Conservation (phyloP, 1,140 invertebrate genomes). For the Magallana ariakensis region DNA sequence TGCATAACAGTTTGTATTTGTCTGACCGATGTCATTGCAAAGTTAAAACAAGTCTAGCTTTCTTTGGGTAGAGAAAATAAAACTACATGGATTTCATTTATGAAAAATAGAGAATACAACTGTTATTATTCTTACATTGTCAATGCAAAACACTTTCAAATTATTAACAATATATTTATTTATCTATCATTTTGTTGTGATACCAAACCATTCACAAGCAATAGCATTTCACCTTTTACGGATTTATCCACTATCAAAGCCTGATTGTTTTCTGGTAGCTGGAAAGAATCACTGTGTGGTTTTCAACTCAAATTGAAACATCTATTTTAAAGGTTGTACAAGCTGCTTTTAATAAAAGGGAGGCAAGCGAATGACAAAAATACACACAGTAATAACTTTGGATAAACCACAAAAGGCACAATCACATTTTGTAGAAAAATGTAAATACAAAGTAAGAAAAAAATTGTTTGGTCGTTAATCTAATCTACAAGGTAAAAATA, state of each 20-base stretch:
- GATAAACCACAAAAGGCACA: conserved; percentile 10
- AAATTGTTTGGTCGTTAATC: conserved; percentile 9
- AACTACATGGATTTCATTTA: conserved; percentile 14
- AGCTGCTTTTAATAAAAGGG: too few species aligned
- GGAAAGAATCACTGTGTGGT: too few species aligned
- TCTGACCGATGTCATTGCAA: background rate
- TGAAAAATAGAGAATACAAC: background rate
- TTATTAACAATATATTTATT: too few species aligned
- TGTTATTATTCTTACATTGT: background rate
- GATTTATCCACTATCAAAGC: too few species aligned
- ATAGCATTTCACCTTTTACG: too few species aligned
- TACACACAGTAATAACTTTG: background rate
- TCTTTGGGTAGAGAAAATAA: conserved; percentile 9
- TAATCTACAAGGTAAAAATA: conserved; percentile 6
- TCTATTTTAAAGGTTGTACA: too few species aligned
- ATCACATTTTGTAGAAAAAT: conserved; percentile 22
- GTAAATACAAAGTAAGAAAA: conserved; percentile 1
- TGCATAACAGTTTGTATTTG: background rate
- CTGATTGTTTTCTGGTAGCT: too few species aligned
- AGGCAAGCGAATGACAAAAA: background rate
- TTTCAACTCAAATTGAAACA: too few species aligned
- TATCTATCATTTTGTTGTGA: too few species aligned
- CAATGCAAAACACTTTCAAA: too few species aligned
- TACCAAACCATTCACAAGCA: too few species aligned
- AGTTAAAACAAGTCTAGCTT: background rate